phyloP scores from a whole-genome alignment of 1,140 invertebrate genomes.

The Lepidotrigona ventralis region DNA sequence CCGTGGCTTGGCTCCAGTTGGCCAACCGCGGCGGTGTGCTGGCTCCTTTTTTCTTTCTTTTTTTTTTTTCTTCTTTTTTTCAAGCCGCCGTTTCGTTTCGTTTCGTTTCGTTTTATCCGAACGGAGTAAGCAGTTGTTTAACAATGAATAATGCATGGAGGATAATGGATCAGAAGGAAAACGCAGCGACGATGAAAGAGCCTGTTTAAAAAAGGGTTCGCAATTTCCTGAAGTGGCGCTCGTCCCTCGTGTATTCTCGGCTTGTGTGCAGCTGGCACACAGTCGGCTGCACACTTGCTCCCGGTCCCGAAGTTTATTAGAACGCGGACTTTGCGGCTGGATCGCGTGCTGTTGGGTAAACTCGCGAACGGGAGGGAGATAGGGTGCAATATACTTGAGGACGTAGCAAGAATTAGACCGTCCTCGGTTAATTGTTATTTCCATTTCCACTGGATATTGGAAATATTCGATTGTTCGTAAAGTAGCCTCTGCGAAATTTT shows the following conservation, averaged over 20 bases:
- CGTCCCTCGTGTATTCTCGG: slow-evolving; percentile 29
- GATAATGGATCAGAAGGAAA: slow-evolving; percentile 53
- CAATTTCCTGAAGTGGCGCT: slow-evolving; percentile 52
- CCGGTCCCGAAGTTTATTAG: slow-evolving; percentile 39
- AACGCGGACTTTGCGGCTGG: slow-evolving; percentile 34
- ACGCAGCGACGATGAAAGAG: slow-evolving; percentile 46
- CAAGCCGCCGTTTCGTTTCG: background rate
- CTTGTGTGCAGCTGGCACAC: slow-evolving; percentile 35
- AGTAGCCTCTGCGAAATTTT: too few relatives aligned
- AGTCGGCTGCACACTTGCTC: slow-evolving; percentile 19
- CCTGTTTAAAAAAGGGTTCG: slow-evolving; percentile 52
- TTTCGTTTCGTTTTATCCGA: slow-evolving; percentile 18
- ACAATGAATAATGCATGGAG: slow-evolving; percentile 51
- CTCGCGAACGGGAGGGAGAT: background rate
- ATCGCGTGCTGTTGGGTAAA: slow-evolving; percentile 27
- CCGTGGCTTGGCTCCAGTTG: background rate
- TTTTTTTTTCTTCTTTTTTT: background rate
- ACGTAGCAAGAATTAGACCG: slow-evolving; percentile 32
- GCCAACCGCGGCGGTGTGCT: too few relatives aligned
- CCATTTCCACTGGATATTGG: background rate
- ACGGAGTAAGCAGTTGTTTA: slow-evolving; percentile 38
- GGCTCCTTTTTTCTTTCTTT: background rate
- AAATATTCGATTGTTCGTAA: background rate
- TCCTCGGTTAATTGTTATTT: slow-evolving; percentile 8
- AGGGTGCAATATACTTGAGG: slow-evolving; percentile 19